Evolutionary conservation across 2,888 invertebrate species (phyloP), one percentile per base, ranked within the genome.

Genomic region (Epistrophe grossulariae): DNA sequence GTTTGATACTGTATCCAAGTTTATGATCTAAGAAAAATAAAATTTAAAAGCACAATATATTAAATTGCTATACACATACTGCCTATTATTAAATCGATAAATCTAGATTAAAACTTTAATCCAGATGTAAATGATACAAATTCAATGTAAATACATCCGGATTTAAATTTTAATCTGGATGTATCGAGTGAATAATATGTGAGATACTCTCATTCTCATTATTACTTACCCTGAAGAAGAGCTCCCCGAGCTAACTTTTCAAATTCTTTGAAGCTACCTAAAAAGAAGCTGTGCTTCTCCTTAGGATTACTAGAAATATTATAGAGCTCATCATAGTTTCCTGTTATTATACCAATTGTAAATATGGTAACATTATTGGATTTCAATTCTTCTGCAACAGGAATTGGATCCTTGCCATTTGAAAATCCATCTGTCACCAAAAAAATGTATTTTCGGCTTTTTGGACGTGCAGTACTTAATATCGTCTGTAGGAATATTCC

Each of bases 401-500:
- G 94, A 10, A 94, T 92, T 0, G 96, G 96, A 92, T 95, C 94
- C 0, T 95, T 95, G 2, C 95, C 95, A 90, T 95, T 96, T 8
- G 95, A 95, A 90, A 95, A 96, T 15, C 96, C 96, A 90, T 96
- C 96, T 0, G 96, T 96, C 88, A 96, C 94, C 5, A 96, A 92
- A 89, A 96, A 95, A 11, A 96, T 93, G 0, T 95, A 94, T 90
- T 95, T 95, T 88, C 93, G 94, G 4, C 94, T 93, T 28, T 92
- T 91, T 35, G 92, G 90, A 19, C 94, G 92, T 0, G 91, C 89
- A 45, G 91, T 91, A 62, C 92, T 90, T 38, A 95, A 93, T 66
- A 94, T 94, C 76, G 93, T 92, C 94, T 94, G 13, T 89, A 90
- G 90, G 90, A 77, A 83, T 59, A 48, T 72, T 55, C 4, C 2